Percentiles rank a stretch among this genome's conserved stretches.
These are phyloP conservation scores for Nestor notabilis DNA, from an alignment of 2,113 vertebrate genomes.

Conservation along the genomic window DNA sequence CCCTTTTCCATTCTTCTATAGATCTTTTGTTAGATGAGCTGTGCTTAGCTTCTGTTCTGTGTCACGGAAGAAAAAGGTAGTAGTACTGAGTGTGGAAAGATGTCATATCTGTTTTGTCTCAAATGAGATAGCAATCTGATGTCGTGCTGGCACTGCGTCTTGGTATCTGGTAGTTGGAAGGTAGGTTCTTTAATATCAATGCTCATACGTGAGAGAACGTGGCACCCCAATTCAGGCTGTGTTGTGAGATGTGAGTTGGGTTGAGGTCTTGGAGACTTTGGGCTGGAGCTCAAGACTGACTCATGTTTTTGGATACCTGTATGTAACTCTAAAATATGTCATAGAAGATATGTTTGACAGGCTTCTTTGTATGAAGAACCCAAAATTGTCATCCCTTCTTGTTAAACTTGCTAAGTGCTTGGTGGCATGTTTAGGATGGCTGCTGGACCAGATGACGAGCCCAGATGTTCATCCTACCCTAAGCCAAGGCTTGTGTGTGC, in stretches of 20 bases:
- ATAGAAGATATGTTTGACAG: neutral
- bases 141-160: neutral
- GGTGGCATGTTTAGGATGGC: neutral
- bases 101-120: neutral
- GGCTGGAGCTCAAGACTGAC: neutral
- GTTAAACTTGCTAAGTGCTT: neutral
- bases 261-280: neutral
- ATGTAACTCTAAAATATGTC: neutral
- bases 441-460: neutral
- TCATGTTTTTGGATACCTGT: accelerated
- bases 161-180: neutral
- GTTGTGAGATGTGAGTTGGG: accelerated
- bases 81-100: neutral
- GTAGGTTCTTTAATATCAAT: neutral
- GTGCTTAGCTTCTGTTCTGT: neutral
- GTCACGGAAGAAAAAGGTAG: neutral
- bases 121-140: neutral
- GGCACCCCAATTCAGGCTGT: accelerated
- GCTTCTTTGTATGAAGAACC: neutral
- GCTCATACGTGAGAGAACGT: accelerated
- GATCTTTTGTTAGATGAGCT: neutral
- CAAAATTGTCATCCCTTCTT: neutral
- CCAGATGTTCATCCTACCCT: neutral
- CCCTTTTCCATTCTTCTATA: neutral
- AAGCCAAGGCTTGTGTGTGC: neutral